phyloP scores from a whole-genome alignment of 2,888 invertebrate genomes.

The Tetheella fluctuosa region DNA sequence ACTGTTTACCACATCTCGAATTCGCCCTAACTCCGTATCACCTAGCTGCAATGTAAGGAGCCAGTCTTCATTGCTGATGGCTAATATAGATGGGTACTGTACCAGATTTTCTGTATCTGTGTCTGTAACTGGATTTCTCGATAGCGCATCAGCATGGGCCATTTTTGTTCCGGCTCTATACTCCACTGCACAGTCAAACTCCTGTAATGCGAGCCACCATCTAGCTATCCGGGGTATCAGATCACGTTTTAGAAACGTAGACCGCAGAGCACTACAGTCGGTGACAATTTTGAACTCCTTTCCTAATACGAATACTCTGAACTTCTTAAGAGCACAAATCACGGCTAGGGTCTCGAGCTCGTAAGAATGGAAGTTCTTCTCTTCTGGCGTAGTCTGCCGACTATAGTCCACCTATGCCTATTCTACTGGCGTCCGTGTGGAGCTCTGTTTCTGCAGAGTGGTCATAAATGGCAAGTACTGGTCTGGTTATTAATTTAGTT shows the following conservation, averaged over 20 bases:
- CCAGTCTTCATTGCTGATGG: slow-evolving; percentile 40
- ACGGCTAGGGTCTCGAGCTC: slow-evolving; percentile 7
- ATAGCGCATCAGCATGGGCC: slow-evolving; percentile 17
- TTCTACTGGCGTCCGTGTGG: too few species aligned
- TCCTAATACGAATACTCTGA: slow-evolving; percentile 28
- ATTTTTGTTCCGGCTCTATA: slow-evolving; percentile 10
- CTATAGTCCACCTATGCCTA: too few species aligned
- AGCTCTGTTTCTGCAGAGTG: too few species aligned
- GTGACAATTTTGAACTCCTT: slow-evolving; percentile 24
- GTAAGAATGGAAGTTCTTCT: too few species aligned
- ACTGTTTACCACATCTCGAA: background rate
- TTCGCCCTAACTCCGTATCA: background rate
- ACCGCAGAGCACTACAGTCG: slow-evolving; percentile 26
- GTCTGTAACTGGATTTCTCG: slow-evolving; percentile 19
- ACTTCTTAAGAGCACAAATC: slow-evolving; percentile 20
- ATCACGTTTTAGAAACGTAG: slow-evolving; percentile 27
- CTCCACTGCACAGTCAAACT: too few species aligned
- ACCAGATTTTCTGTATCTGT: slow-evolving; percentile 24
- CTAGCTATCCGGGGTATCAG: slow-evolving; percentile 26
- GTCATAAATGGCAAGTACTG: too few species aligned
- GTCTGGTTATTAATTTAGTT: too few species aligned
- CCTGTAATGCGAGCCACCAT: slow-evolving; percentile 25
- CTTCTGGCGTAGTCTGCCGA: too few species aligned
- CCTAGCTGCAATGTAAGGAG: background rate
- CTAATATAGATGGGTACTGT: slow-evolving; percentile 48